These are phyloP conservation scores for Dascyllus trimaculatus DNA, from an alignment of 2,113 vertebrate species.

Conservation along the genomic window DNA sequence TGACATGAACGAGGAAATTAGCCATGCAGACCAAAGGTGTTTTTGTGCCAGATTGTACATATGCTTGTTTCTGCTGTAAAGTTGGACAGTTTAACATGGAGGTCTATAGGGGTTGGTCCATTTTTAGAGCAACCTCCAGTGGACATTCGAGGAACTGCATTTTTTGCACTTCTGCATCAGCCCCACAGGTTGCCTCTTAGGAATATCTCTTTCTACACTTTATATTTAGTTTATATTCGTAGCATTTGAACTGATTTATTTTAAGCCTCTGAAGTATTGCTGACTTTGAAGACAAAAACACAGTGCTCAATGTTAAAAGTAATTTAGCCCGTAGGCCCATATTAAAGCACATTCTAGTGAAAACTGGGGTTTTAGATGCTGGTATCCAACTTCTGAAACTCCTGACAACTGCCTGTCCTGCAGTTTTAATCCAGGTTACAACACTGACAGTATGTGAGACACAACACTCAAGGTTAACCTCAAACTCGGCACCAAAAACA, in stretches of 20 bases:
- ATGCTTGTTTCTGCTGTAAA: no score
- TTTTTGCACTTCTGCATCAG: no score
- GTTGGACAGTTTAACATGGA: no score
- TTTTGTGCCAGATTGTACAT: no score
- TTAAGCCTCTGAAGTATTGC: background rate
- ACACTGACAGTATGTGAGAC: background rate
- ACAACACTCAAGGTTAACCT: conserved; percentile 22
- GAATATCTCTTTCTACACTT: background rate
- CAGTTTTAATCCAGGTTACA: background rate
- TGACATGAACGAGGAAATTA: no score
- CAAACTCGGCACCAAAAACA: background rate
- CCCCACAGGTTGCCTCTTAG: no score
- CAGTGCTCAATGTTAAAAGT: background rate
- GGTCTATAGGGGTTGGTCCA: no score
- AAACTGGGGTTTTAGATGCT: background rate
- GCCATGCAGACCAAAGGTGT: no score
- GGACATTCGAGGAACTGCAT: no score
- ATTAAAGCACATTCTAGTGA: background rate
- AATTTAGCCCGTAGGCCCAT: background rate
- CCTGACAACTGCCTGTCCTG: background rate
- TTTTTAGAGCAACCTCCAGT: no score
- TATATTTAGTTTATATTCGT: background rate
- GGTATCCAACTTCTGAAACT: conserved; percentile 11
- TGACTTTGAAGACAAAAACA: background rate
- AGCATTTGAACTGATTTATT: background rate